These are phyloP conservation scores for Lepidurus packardi DNA, from an alignment of 1,140 invertebrate genomes.

Conservation along the genomic window DNA sequence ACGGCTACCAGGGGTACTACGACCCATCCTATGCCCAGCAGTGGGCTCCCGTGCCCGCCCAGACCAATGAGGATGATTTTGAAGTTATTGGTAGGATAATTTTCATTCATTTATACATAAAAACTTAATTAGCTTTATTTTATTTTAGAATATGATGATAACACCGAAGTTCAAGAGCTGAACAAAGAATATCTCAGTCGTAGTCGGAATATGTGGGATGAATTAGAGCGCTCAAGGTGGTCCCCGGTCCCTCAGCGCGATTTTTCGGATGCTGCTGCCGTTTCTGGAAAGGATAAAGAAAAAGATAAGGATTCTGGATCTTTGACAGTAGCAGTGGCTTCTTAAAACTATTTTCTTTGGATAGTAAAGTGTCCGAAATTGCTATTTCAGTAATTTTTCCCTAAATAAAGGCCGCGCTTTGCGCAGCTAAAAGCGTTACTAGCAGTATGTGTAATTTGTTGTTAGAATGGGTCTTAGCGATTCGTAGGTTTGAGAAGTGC, in stretches of 20 bases:
- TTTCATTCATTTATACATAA: neutral
- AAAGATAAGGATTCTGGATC: constrained; percentile 20
- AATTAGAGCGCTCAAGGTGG: constrained; percentile 47
- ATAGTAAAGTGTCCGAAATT: neutral
- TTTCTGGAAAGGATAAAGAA: constrained; percentile 26
- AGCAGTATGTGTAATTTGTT: too few relatives aligned
- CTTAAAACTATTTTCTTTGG: neutral
- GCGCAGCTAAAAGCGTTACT: too few relatives aligned
- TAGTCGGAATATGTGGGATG: constrained; percentile 47
- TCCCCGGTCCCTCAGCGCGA: constrained; percentile 27
- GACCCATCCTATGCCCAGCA: constrained; percentile 38
- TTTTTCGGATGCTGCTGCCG: constrained; percentile 20
- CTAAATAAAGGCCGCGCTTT: too few relatives aligned
- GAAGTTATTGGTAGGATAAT: constrained; percentile 54
- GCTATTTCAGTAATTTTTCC: too few relatives aligned
- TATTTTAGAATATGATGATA: constrained; percentile 47
- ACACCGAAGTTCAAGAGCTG: constrained; percentile 47
- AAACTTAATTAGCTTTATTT: neutral
- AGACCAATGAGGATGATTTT: constrained; percentile 51
- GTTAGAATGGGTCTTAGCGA: too few relatives aligned
- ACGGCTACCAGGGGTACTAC: constrained; percentile 37
- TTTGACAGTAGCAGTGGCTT: neutral
- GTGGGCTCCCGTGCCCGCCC: constrained; percentile 35
- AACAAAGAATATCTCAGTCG: constrained; percentile 48
- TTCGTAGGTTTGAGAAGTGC: too few relatives aligned